Evolutionary conservation across 2,113 vertebrate genomes (phyloP).

Genomic region (Burhinus bistriatus): DNA sequence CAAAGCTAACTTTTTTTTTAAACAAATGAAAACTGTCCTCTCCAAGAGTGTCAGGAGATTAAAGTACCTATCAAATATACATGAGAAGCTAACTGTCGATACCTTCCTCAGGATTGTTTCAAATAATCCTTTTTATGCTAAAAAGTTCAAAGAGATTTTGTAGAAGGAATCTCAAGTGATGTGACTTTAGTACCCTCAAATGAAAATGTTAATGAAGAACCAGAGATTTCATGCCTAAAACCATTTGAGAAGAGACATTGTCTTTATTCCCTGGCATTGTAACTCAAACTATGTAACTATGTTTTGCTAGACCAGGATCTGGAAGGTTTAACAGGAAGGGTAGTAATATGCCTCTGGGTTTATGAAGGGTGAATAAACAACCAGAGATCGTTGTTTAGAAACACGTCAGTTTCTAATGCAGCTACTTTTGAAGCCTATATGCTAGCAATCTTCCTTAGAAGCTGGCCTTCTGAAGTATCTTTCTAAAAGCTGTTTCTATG

Average conservation of each 20-base stretch:
- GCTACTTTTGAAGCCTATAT: not conserved
- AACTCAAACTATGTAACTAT: not conserved
- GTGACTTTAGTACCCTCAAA: not conserved
- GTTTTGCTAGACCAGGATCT: not conserved
- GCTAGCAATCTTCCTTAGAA: not conserved
- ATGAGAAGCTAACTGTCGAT: not conserved
- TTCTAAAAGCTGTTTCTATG: not conserved
- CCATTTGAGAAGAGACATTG: not conserved
- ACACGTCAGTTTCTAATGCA: not conserved
- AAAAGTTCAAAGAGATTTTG: not conserved
- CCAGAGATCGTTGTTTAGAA: not conserved
- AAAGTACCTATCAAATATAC: not conserved
- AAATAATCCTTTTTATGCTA: not conserved
- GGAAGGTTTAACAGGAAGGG: not conserved
- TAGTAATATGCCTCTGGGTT: not conserved
- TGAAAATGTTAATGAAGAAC: not conserved
- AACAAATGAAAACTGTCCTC: not conserved
- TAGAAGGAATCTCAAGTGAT: not conserved
- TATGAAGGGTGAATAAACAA: not conserved
- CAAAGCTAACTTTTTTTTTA: not conserved
- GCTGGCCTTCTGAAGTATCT: not conserved
- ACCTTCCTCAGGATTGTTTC: not conserved
- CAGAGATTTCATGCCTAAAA: not conserved
- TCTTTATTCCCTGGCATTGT: not conserved
- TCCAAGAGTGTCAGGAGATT: not conserved